Conservation (phyloP, 2,888 invertebrate genomes). For the Agriopis aurantiaria region DNA sequence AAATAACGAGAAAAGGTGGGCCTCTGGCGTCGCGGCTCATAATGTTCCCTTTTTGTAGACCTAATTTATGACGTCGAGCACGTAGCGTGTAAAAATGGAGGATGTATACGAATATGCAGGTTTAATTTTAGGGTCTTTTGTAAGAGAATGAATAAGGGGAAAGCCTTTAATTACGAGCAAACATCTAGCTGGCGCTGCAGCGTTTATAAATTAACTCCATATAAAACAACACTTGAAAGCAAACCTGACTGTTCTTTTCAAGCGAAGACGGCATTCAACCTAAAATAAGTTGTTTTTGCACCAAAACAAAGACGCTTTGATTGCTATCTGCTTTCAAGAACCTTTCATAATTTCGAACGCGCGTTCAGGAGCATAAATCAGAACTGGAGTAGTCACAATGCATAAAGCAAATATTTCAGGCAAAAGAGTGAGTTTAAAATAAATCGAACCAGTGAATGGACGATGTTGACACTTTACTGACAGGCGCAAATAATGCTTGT, state of each 20-base stretch:
- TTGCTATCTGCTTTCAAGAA: conserved; percentile 52
- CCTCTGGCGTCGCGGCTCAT: conserved; percentile 67
- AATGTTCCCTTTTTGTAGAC: conserved; percentile 75
- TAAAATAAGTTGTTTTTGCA: conserved; percentile 45
- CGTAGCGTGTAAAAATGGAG: conserved; percentile 72
- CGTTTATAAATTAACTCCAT: conserved; percentile 65
- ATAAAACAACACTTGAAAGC: conserved; percentile 62
- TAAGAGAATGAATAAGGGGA: conserved; percentile 73
- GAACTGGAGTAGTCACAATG: conserved; percentile 50
- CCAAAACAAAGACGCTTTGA: conserved; percentile 51
- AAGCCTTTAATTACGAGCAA: conserved; percentile 77
- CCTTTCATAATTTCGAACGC: conserved; percentile 46
- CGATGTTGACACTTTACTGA: conserved; percentile 43
- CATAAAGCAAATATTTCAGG: conserved; percentile 50
- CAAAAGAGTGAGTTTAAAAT: conserved; percentile 49
- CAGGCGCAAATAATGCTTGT: conserved; percentile 43
- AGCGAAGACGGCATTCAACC: conserved; percentile 48
- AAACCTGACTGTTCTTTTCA: conserved; percentile 53
- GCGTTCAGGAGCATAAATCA: conserved; percentile 50
- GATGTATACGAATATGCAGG: conserved; percentile 76
- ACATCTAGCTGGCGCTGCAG: conserved; percentile 57
- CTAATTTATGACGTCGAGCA: conserved; percentile 77
- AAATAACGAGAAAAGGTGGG: conserved; percentile 71
- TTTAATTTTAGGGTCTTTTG: conserved; percentile 77
- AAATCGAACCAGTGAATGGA: conserved; percentile 52